Evolutionary conservation across 2,113 vertebrate genomes (phyloP).

Genomic region (Python bivittatus): DNA sequence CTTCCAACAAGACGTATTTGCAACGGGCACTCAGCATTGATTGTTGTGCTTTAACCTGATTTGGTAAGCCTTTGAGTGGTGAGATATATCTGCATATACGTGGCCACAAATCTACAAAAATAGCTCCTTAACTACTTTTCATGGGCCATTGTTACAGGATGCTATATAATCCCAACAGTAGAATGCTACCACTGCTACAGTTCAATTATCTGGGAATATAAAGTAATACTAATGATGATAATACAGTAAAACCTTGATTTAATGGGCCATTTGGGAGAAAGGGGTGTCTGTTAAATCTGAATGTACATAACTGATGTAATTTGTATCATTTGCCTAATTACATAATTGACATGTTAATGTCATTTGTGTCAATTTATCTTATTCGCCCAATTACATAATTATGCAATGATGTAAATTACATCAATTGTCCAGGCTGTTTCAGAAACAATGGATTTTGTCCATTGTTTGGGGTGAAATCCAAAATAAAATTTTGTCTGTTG

Average conservation of each 20-base stretch:
- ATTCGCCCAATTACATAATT: neutral
- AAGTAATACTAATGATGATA: neutral
- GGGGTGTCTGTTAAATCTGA: neutral
- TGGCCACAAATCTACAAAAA: neutral
- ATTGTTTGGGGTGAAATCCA: neutral
- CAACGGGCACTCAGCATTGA: no score
- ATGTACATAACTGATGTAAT: neutral
- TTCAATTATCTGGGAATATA: neutral
- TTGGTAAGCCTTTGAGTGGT: neutral
- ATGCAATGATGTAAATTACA: neutral
- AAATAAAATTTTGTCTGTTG: neutral
- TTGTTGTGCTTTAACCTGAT: neutral
- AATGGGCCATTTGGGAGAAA: neutral
- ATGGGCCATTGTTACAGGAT: neutral
- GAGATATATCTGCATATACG: neutral
- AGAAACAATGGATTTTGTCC: neutral
- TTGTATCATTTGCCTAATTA: neutral
- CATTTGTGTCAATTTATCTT: constrained; percentile 1
- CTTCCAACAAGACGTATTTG: neutral
- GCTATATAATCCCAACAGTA: neutral
- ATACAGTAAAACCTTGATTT: neutral
- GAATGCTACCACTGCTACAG: neutral
- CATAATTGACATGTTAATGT: neutral
- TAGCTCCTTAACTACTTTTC: neutral
- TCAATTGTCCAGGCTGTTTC: neutral